Conservation (phyloP, 1,140 invertebrate species). For the Ceratosolen fusciceps region DNA sequence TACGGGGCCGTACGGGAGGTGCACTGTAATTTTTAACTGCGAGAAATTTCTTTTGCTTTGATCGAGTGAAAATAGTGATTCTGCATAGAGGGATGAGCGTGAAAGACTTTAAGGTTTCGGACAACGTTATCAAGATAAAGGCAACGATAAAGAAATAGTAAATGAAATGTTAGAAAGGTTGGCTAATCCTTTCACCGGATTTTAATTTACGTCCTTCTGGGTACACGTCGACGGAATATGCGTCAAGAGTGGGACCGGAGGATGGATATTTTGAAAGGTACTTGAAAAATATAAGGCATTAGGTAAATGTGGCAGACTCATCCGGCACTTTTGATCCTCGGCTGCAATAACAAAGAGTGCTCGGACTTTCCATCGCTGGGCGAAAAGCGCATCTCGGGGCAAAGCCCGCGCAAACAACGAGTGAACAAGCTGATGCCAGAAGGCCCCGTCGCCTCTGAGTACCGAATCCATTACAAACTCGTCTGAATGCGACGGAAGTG, state of each 20-base stretch:
- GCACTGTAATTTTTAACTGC: not conserved
- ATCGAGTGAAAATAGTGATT: not conserved
- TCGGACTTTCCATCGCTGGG: too few relatives aligned
- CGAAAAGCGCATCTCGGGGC: not conserved
- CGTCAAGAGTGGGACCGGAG: too few relatives aligned
- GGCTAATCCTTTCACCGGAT: not conserved
- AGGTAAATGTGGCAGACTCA: not conserved
- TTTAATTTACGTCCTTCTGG: too few relatives aligned
- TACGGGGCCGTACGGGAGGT: not conserved
- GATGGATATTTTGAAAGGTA: not conserved
- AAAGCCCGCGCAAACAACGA: constrained; percentile 11
- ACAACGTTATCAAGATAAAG: not conserved
- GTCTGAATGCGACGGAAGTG: not conserved
- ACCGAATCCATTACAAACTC: not conserved
- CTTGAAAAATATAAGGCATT: constrained; percentile 18
- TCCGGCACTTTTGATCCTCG: not conserved
- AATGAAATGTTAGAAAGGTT: not conserved
- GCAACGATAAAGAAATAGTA: too few relatives aligned
- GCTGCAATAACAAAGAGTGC: not conserved
- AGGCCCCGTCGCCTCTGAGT: not conserved
- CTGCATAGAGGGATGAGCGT: too few relatives aligned
- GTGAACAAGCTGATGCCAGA: not conserved
- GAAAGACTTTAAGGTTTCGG: too few relatives aligned
- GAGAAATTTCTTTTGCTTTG: not conserved
- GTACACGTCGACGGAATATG: too few relatives aligned